Percentiles rank a stretch among this genome's conserved stretches.
These are phyloP conservation scores for Pseudochromis fuscus DNA, from an alignment of 2,797 vertebrate species.

Conservation along the genomic window DNA sequence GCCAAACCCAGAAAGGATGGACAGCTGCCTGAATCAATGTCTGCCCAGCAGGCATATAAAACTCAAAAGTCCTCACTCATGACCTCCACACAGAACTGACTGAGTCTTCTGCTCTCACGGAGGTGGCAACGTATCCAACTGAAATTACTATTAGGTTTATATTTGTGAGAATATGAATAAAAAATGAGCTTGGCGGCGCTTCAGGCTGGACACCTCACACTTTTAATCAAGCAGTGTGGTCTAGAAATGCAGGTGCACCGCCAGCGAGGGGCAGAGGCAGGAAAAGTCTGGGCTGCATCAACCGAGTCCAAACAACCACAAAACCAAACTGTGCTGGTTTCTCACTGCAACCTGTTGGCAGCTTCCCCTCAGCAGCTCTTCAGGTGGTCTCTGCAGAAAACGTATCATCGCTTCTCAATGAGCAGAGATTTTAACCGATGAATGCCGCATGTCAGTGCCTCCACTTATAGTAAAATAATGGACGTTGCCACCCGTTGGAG, in stretches of 20 bases:
- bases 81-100: constrained; percentile 9
- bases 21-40: constrained; percentile 24
- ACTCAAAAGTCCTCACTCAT: neutral
- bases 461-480: constrained; percentile 28
- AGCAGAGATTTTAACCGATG: constrained; percentile 29
- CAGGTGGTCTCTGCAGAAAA: constrained; percentile 63
- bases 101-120: no score
- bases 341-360: constrained; percentile 51
- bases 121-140: neutral
- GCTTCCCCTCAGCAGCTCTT: constrained; percentile 34
- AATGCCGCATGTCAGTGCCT: constrained; percentile 41
- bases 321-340: constrained; percentile 57
- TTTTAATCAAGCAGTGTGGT: constrained; percentile 55
- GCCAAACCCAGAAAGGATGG: constrained; percentile 5
- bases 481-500: constrained; percentile 56
- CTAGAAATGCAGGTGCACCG: constrained; percentile 66
- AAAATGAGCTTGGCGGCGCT: constrained; percentile 24
- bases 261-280: constrained; percentile 62
- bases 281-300: constrained; percentile 64
- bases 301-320: constrained; percentile 68
- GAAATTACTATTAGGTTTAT: neutral
- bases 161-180: constrained; percentile 36
- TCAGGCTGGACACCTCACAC: constrained; percentile 21
- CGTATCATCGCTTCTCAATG: constrained; percentile 46
- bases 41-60: neutral